Conservation (phyloP, 2,113 vertebrate genomes). For the Corythoichthys haematopterus region DNA sequence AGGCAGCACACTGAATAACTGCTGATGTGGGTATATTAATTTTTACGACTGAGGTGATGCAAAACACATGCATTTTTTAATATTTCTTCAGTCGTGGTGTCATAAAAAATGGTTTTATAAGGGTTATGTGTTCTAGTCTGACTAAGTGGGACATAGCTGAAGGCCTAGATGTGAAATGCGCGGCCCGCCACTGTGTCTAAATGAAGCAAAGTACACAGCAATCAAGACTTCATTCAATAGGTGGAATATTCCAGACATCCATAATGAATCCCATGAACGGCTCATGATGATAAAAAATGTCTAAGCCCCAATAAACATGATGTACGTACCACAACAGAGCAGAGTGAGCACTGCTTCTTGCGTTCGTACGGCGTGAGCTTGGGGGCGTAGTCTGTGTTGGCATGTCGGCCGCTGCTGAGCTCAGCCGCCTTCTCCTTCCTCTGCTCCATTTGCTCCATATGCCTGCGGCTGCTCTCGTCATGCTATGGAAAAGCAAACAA, state of each 20-base stretch:
- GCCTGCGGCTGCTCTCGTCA: constrained; percentile 93
- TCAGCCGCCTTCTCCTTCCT: constrained; percentile 98
- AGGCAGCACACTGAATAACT: too few relatives aligned
- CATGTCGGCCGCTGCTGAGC: constrained; percentile 93
- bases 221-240: background rate
- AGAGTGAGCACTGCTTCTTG: constrained; percentile 93
- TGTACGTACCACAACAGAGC: constrained; percentile 80
- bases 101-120: too few relatives aligned
- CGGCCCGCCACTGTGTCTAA: background rate
- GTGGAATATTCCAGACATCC: background rate
- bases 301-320: background rate
- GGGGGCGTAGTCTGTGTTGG: constrained; percentile 93
- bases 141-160: too few relatives aligned
- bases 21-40: too few relatives aligned
- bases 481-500: constrained; percentile 71
- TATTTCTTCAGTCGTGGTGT: too few relatives aligned
- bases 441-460: constrained; percentile 99
- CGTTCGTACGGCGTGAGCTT: constrained; percentile 95
- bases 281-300: background rate
- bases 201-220: background rate
- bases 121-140: too few relatives aligned
- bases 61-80: too few relatives aligned
- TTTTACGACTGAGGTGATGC: too few relatives aligned
- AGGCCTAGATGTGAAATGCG: too few relatives aligned
- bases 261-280: background rate